Conservation (phyloP, 1,140 invertebrate species). For the Habropoda laboriosa region DNA sequence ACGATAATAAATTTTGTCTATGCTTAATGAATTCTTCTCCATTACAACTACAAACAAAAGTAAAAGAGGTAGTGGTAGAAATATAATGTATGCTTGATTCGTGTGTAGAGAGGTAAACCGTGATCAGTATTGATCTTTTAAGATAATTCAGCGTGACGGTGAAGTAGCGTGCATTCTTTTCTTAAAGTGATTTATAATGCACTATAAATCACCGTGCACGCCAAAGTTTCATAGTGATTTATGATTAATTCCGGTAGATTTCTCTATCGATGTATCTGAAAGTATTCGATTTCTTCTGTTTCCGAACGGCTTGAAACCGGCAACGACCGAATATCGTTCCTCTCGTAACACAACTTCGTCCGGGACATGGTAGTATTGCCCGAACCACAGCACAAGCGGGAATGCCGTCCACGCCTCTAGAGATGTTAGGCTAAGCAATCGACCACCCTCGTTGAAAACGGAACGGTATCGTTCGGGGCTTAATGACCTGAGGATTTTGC, state of each 20-base stretch:
- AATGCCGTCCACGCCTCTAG: slow-evolving; percentile 51
- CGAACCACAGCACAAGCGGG: slow-evolving; percentile 27
- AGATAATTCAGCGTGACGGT: neutral
- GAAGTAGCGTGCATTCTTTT: neutral
- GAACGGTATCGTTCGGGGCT: neutral
- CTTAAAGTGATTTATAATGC: too few species aligned
- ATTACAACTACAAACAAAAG: too few species aligned
- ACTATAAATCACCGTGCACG: slow-evolving; percentile 27
- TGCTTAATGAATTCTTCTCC: too few species aligned
- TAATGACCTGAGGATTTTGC: neutral
- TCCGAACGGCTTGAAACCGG: neutral
- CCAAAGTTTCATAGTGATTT: slow-evolving; percentile 45
- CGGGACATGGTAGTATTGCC: slow-evolving; percentile 32
- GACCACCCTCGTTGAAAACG: slow-evolving; percentile 32
- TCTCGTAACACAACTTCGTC: slow-evolving; percentile 18
- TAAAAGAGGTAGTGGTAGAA: too few species aligned
- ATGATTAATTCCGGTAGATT: slow-evolving; percentile 16
- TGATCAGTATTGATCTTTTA: too few species aligned
- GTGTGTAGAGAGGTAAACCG: too few species aligned
- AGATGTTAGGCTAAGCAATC: slow-evolving; percentile 56
- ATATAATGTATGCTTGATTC: too few species aligned
- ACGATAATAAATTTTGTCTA: too few species aligned
- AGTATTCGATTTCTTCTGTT: slow-evolving; percentile 39
- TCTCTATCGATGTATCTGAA: neutral
- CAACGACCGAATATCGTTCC: neutral